Evolutionary conservation across 2,113 vertebrate species (phyloP).

Genomic region (Actenoides lindsayi): DNA sequence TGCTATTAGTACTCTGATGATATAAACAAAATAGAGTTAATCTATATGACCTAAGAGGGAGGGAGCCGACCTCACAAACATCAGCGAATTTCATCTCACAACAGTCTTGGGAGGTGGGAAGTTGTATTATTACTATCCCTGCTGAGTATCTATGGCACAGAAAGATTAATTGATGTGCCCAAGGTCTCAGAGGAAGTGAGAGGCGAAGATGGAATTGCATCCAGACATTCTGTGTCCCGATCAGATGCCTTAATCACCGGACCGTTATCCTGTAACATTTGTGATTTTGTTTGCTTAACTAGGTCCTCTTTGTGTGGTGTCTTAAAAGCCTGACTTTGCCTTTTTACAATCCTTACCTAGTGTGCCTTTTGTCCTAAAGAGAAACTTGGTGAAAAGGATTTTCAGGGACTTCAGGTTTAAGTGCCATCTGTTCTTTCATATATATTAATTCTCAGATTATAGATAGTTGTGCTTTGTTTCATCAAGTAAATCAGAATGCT

Average conservation of each 20-base stretch:
- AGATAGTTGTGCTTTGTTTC: neutral
- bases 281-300: neutral
- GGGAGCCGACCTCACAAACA: neutral
- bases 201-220: constrained; percentile 5
- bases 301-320: neutral
- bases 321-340: neutral
- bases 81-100: constrained; percentile 25
- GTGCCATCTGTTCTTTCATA: neutral
- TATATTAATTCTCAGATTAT: neutral
- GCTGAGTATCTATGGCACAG: constrained; percentile 13
- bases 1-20: neutral
- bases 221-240: neutral
- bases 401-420: neutral
- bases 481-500: neutral
- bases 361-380: neutral
- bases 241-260: neutral
- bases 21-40: neutral
- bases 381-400: neutral
- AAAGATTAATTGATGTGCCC: constrained; percentile 57
- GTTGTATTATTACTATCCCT: constrained; percentile 39
- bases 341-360: neutral
- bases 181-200: constrained; percentile 28
- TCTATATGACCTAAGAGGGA: neutral
- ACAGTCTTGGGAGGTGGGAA: constrained; percentile 37
- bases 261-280: neutral